Percentiles rank a stretch among this genome's conserved stretches.
These are phyloP conservation scores for Protonibea diacanthus DNA, from an alignment of 2,797 vertebrate genomes.

Conservation along the genomic window DNA sequence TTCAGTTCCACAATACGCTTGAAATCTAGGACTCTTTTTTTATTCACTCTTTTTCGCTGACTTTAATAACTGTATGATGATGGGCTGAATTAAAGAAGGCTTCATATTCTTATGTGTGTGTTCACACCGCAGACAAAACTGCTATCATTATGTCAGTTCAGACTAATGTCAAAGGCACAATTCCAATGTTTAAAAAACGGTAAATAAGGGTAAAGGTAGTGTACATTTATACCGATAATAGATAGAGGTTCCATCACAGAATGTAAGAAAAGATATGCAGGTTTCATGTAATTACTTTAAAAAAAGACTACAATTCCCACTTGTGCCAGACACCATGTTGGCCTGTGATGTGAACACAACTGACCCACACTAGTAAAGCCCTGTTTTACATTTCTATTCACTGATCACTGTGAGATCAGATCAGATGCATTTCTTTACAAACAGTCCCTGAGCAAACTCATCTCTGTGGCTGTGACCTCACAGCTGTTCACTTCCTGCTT, in stretches of 20 bases:
- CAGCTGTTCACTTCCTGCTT: constrained; percentile 19
- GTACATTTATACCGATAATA: neutral
- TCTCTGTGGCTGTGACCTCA: neutral
- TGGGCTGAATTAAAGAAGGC: neutral
- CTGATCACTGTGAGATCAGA: neutral
- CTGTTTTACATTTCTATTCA: constrained; percentile 1
- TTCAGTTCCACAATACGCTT: neutral
- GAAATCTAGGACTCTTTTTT: neutral
- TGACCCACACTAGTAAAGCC: neutral
- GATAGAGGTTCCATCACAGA: neutral
- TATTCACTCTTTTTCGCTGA: neutral
- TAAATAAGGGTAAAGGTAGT: neutral
- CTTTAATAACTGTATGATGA: too few species aligned
- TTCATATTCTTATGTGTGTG: neutral
- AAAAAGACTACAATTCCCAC: neutral
- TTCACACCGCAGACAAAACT: constrained; percentile 15
- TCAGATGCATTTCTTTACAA: neutral
- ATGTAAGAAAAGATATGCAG: neutral
- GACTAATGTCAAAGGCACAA: constrained; percentile 10
- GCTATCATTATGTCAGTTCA: constrained; percentile 9
- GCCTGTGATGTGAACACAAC: constrained; percentile 13
- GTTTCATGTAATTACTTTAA: neutral
- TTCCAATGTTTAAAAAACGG: constrained; percentile 4
- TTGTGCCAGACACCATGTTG: neutral
- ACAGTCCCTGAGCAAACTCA: constrained; percentile 34